phyloP scores from a whole-genome alignment of 2,888 invertebrate species.

The Homarus gammarus region DNA sequence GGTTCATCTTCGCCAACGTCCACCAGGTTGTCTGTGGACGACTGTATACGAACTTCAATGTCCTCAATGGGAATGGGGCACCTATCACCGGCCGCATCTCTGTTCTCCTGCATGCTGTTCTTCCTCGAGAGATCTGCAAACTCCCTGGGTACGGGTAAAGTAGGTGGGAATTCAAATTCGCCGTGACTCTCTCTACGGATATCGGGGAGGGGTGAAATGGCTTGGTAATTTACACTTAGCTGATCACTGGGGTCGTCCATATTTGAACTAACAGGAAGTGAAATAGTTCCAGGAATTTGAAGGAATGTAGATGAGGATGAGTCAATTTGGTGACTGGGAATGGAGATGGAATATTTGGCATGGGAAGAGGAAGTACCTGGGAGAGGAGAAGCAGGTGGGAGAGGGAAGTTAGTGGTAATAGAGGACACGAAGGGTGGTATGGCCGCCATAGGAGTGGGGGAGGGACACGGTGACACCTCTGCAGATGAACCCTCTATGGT shows the following conservation, averaged over 20 bases:
- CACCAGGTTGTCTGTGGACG: conserved; percentile 74
- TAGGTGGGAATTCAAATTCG: conserved; percentile 76
- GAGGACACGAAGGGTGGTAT: conserved; percentile 72
- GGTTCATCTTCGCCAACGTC: conserved; percentile 75
- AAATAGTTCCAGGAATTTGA: conserved; percentile 17
- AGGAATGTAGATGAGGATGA: not conserved
- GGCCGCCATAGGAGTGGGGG: conserved; percentile 79
- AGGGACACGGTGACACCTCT: conserved; percentile 78
- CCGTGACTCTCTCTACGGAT: conserved; percentile 82
- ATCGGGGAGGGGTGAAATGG: conserved; percentile 85
- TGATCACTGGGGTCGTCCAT: conserved; percentile 35
- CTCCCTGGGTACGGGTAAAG: conserved; percentile 87
- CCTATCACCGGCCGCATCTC: conserved; percentile 26
- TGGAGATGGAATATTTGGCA: not conserved
- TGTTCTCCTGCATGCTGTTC: conserved; percentile 56
- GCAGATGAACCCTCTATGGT: conserved; percentile 59
- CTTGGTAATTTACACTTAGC: conserved; percentile 14
- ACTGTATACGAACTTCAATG: conserved; percentile 71
- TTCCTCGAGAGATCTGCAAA: conserved; percentile 85
- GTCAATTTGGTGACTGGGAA: not conserved
- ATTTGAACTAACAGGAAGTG: conserved; percentile 21
- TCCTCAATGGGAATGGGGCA: conserved; percentile 55
- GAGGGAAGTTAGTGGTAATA: conserved; percentile 76
- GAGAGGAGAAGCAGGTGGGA: conserved; percentile 75
- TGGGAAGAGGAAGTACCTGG: conserved; percentile 25